Base-by-base conservation (phyloP, 2,888 invertebrate genomes). In the Torymus texanus region DNA sequence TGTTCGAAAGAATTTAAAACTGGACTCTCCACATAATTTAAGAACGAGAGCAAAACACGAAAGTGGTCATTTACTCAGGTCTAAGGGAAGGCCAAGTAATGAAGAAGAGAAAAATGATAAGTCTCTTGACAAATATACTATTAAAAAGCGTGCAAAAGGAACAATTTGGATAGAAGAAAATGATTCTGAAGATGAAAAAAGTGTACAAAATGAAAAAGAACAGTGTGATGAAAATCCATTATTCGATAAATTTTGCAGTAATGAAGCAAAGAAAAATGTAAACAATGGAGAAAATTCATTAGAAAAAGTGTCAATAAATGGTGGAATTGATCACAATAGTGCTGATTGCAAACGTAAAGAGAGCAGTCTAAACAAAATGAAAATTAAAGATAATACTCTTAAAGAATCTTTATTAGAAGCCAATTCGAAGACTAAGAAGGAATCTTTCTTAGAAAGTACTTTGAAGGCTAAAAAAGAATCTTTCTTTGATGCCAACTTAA, bases 101-200 rank as follows among this genome's bases (percentile, higher is more conserved):
- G 90, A 89, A n/a, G 84, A 86, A 0, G 87, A 88, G 1, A 89
- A 89, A 67, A 83, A 80, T 79, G 83, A 84, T 11, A 84, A 84
- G 59, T 59, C 71, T 16, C 87, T 56, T 65, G 89, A 90, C 10
- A 90, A 89, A 41, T 88, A 85, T 65, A 89, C 88, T 2, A 89
- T 90, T 41, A 90, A 89, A 68, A 90, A 90, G 51, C 88, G 90
- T 14, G 84, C 90, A 0, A 90, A 90, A 77, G 90, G 90, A n/a
- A 90, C 89, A 3, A 88, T 90, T 61, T 90, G 90, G 90, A 86
- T 90, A 51, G 90, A 89, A 70, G 89, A 90, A 66, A 88, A 89
- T 41, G 88, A 86, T 14, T 84, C 87, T 0, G 84, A 82, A 12
- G 85, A 87, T 2, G 84, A 85, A 12, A 84, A 85, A 8, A 83